Conservation (phyloP, 2,797 vertebrate species). For the Neoniphon sammara region DNA sequence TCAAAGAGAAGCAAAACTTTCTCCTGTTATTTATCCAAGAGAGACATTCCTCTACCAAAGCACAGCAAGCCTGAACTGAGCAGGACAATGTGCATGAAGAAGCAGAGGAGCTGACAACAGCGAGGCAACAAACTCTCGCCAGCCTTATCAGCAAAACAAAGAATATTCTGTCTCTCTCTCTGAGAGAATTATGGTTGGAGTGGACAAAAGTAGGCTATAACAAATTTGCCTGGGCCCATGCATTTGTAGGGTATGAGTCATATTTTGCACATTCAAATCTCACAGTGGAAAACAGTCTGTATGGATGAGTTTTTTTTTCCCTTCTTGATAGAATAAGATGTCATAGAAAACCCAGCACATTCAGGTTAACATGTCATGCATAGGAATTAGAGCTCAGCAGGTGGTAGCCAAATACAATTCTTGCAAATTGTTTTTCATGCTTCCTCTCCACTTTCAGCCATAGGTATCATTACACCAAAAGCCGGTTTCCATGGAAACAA, state of each 20-base stretch:
- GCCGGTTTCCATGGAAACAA: slow-evolving; percentile 58
- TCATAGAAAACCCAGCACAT: slow-evolving; percentile 1
- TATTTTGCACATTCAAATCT: slow-evolving; percentile 45
- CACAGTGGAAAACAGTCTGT: slow-evolving; percentile 26
- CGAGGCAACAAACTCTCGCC: not conserved
- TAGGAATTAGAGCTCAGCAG: slow-evolving; percentile 23
- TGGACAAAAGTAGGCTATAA: slow-evolving; percentile 34
- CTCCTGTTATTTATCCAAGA: not conserved
- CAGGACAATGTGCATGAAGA: not conserved
- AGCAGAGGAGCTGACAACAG: slow-evolving; percentile 26
- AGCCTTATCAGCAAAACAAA: slow-evolving; percentile 45
- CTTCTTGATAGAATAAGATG: not conserved
- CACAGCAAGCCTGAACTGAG: slow-evolving; percentile 16
- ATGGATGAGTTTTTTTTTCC: slow-evolving; percentile 9
- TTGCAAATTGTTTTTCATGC: slow-evolving; percentile 37
- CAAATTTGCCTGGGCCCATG: slow-evolving; percentile 41
- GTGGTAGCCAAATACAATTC: slow-evolving; percentile 12
- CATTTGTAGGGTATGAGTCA: slow-evolving; percentile 52
- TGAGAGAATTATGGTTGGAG: slow-evolving; percentile 7
- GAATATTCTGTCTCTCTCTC: slow-evolving; percentile 32
- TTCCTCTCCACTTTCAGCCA: slow-evolving; percentile 21
- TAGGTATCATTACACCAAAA: slow-evolving; percentile 33
- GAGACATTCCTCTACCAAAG: not conserved
- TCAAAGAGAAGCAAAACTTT: not conserved
- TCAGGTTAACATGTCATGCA: not conserved